A percentile compares a stretch with the other conserved stretches of the same genome.
Conservation (phyloP, 2,888 invertebrate genomes). For the Neoaliturus tenellus region DNA sequence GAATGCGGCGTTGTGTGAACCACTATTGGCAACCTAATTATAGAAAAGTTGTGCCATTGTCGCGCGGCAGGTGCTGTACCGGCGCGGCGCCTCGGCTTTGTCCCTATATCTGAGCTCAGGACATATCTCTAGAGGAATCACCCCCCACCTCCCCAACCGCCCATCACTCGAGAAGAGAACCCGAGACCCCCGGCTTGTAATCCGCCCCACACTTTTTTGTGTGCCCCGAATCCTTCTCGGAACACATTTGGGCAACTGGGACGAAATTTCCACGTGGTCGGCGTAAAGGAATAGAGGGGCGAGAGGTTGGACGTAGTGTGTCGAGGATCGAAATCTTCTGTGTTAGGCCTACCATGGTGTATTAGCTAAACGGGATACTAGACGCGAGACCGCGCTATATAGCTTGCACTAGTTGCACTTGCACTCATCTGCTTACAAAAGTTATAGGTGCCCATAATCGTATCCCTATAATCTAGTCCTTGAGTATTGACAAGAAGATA, state of each 20-base stretch:
- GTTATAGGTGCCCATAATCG: no score
- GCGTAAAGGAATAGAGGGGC: neutral
- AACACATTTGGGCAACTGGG: conserved; percentile 17
- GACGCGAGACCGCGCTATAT: no score
- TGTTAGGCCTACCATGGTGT: no score
- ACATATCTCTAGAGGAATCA: neutral
- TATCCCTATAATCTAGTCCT: no score
- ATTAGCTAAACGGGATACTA: no score
- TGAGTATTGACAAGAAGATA: no score
- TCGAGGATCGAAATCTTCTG: no score
- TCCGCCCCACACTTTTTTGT: conserved; percentile 1
- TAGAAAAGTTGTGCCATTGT: neutral
- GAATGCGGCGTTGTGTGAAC: no score
- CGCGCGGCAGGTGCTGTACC: no score
- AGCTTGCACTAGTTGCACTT: no score
- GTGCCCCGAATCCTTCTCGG: neutral
- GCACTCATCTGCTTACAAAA: no score
- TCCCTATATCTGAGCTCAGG: neutral
- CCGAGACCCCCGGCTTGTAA: neutral
- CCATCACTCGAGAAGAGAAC: neutral
- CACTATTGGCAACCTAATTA: neutral
- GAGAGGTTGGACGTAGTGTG: no score
- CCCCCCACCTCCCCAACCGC: neutral
- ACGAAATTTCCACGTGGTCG: neutral
- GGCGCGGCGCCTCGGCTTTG: neutral